phyloP scores from a whole-genome alignment of 1,140 invertebrate genomes.

The Lepidurus packardi region DNA sequence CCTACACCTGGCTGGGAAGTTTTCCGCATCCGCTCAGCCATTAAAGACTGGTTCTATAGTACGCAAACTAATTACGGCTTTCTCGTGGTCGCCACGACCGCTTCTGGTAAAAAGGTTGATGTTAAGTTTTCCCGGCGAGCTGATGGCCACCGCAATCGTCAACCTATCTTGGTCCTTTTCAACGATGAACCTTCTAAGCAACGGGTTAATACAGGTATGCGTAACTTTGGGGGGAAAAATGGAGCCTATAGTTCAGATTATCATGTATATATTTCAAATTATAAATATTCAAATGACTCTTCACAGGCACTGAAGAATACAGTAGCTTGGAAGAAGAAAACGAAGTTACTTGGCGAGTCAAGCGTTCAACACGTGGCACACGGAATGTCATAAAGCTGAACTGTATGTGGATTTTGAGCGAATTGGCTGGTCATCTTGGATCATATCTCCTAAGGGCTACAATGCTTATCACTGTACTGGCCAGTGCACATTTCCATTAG shows the following conservation, averaged over 20 bases:
- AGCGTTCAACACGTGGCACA: background rate
- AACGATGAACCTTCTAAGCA: background rate
- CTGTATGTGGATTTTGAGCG: constrained; percentile 47
- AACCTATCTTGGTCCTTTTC: constrained; percentile 26
- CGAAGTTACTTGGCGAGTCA: background rate
- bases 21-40: constrained; percentile 45
- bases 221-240: background rate
- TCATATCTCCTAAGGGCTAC: constrained; percentile 49
- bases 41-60: constrained; percentile 3
- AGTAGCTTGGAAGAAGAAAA: background rate
- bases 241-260: too few species aligned
- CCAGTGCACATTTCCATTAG: constrained; percentile 48
- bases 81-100: background rate
- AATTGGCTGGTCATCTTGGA: constrained; percentile 50
- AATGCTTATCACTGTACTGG: constrained; percentile 50
- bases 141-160: background rate
- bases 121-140: background rate
- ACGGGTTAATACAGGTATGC: background rate
- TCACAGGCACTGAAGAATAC: constrained; percentile 6
- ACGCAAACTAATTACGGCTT: constrained; percentile 20
- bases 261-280: too few species aligned
- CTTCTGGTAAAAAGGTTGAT: background rate
- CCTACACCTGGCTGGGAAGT: constrained; percentile 55
- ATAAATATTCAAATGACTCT: background rate
- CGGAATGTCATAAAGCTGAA: constrained; percentile 37